phyloP scores from a whole-genome alignment of 64 coral and sea anemone species.

The Anthopleura sola region DNA sequence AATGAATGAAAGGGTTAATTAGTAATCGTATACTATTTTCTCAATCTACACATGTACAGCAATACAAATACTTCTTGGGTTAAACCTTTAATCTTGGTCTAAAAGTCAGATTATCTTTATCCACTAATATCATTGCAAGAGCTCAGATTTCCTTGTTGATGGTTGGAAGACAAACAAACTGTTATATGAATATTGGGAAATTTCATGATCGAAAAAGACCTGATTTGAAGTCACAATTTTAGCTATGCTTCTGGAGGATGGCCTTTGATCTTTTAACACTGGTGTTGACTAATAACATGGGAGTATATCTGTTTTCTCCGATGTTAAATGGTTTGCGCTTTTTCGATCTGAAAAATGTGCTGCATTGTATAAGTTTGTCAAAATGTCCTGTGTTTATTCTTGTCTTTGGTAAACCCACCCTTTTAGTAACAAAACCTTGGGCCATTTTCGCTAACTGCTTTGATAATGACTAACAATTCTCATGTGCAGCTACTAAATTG shows the following conservation, averaged over 20 bases:
- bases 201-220: too few species aligned
- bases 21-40: background rate
- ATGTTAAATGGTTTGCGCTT: background rate
- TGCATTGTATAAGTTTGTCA: background rate
- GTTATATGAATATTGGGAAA: background rate
- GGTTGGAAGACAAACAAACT: background rate
- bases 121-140: background rate
- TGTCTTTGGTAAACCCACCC: background rate
- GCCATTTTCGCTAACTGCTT: background rate
- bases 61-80: background rate
- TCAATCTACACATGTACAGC: background rate
- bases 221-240: too few species aligned
- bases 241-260: too few species aligned
- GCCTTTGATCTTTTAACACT: too few species aligned
- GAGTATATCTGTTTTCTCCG: too few species aligned
- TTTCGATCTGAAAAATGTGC: background rate
- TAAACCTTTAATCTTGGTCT: background rate
- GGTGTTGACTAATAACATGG: too few species aligned
- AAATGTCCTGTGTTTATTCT: background rate
- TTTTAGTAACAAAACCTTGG: background rate
- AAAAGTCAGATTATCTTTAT: background rate
- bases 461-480: background rate
- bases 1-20: background rate
- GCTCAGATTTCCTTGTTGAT: background rate
- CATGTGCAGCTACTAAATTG: background rate